Evolutionary conservation across 1,140 invertebrate species (phyloP), one percentile per base, ranked within the genome.

Genomic region (Danaus plexippus): DNA sequence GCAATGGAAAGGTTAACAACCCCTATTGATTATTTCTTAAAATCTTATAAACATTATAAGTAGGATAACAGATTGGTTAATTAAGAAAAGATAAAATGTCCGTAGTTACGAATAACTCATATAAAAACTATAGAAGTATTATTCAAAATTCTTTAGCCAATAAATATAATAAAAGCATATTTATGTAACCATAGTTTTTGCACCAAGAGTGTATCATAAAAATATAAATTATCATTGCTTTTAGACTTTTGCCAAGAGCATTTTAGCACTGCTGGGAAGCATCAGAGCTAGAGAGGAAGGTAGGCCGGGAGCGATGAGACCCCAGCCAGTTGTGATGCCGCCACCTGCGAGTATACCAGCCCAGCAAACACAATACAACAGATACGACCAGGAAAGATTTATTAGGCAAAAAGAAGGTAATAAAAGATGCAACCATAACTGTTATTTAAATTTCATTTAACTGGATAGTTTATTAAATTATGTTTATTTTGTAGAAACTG

Each of bases 331-430:
- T 59, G 87, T 91, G 0, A 93, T 94, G 42, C 93, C 93, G 2
- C 86, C 91, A 47, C 90, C 92, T 15, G 90, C 93, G 32, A 89
- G 90, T 43, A 76, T 93, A 64, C 89, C 91, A 0, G 80, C 91
- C 7, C 83, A 86, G 54, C 80, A 84, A 52, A 90, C 92, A 12
- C 95, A 97, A 70, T 99, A 99, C 84, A 99, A 97, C 91, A 94
- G 97, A 90, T 99, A 99, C 87, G 97, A 98, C 92, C 97, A 99
- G 88, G 98, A 99, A 89, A 90, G 96, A 74, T 98, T 99, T 80
- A 95, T 95, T 75, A 89, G 93, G 41, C 93, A 94, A 66, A 96
- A 96, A 85, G 94, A 97, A 89, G 91, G 91, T 92, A 47, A 11
- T 9, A 6, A 11, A n/a, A 12, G 45, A 40, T 51, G 18, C 40